Base-by-base conservation (phyloP, 1,140 invertebrate genomes). In the Drosophila arawakana region DNA sequence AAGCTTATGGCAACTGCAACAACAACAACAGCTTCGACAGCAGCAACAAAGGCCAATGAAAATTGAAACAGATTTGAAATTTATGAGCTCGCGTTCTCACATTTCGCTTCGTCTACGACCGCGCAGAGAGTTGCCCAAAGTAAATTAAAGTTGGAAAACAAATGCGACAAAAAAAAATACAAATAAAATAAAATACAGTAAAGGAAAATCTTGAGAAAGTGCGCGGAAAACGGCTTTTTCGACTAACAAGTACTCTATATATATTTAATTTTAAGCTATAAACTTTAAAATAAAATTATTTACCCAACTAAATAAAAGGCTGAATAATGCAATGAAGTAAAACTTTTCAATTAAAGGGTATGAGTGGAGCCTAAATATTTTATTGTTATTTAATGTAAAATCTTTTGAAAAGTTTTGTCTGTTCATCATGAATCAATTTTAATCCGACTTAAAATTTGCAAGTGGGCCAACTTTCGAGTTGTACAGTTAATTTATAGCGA, bases 1-100 rank as follows among this genome's bases (percentile, higher is more conserved):
- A 84, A 61, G 84, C 79, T 85, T 82, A 71, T 67, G 71, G 65
- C 67, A 73, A 67, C 49, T 55, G 18, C 50, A 63, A 10, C 47
- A 66, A 30, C 43, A 61, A 35, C 50, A 63, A 10, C 47, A 66
- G 15, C 43, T 67, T 7, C 49, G 57, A 21, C 41, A 55, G 11
- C 61, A 49, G 63, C 75, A 60, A 43, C 50, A 55, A 70, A 47
- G 66, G 57, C 66, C 66, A 78, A 78, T 78, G 76, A 75, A 80
- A 80, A 75, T 79, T 80, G 63, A 89, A 80, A 79, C 76, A 80
- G 84, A 88, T 88, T 88, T 82, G 59, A 69, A 82, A 86, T 88
- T 86, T 86, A 86, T 82, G 83, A 82, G 75, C 80, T 69, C 46
- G 34, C 72, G 54, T 50, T 52, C 67, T 65, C 66, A 57, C 47